These are phyloP conservation scores for Synanthedon formicaeformis DNA, from an alignment of 2,888 invertebrate species.

Conservation along the genomic window DNA sequence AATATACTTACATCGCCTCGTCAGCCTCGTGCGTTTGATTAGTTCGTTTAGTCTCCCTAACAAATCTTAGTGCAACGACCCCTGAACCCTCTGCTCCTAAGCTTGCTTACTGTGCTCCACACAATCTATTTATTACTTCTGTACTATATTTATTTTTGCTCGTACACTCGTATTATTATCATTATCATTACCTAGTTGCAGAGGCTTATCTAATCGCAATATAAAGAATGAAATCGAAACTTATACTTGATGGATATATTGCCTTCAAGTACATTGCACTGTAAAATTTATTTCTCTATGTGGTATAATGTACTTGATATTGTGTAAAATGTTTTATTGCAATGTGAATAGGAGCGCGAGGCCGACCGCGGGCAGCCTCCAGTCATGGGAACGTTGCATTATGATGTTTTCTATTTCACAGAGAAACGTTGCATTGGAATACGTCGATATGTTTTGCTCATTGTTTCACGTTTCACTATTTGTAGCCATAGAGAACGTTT, in stretches of 20 bases:
- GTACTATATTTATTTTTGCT: not conserved
- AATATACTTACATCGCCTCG: slow-evolving; percentile 9
- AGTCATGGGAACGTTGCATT: slow-evolving; percentile 41
- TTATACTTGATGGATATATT: not conserved
- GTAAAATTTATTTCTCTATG: too few species aligned
- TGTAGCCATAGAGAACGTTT: slow-evolving; percentile 18
- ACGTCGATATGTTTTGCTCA: slow-evolving; percentile 38
- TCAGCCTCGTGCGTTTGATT: slow-evolving; percentile 21
- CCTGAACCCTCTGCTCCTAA: slow-evolving; percentile 12
- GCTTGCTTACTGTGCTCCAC: slow-evolving; percentile 5
- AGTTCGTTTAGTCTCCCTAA: slow-evolving; percentile 28
- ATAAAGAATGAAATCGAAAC: not conserved
- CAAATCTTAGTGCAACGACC: slow-evolving; percentile 44
- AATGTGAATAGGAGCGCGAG: slow-evolving; percentile 17
- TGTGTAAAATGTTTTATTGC: not conserved
- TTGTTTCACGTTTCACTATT: slow-evolving; percentile 38
- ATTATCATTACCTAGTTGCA: too few species aligned
- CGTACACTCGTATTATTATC: not conserved
- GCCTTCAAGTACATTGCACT: not conserved
- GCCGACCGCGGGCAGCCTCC: slow-evolving; percentile 20
- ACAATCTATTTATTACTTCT: not conserved
- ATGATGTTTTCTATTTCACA: slow-evolving; percentile 12
- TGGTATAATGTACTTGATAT: not conserved
- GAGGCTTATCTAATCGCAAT: not conserved
- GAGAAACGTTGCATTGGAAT: slow-evolving; percentile 31